phyloP scores from a whole-genome alignment of 2,888 invertebrate genomes.

The Drosophila nigricruria region DNA sequence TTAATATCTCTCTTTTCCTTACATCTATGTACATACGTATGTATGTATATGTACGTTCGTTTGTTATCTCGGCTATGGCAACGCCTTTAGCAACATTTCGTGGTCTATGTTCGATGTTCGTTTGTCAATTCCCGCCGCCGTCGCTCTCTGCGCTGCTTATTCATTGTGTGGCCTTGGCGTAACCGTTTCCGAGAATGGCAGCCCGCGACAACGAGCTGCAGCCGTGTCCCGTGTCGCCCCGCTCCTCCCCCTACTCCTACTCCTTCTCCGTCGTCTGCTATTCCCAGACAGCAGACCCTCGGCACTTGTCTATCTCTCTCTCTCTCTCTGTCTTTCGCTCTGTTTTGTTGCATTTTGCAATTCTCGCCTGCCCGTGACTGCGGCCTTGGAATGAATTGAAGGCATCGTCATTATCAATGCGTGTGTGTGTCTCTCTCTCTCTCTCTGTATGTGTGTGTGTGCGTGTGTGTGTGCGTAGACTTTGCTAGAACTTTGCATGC shows the following conservation, averaged over 20 bases:
- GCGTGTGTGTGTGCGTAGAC: slow-evolving; percentile 35
- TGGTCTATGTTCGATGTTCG: slow-evolving; percentile 32
- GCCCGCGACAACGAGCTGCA: slow-evolving; percentile 35
- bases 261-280: neutral
- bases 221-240: neutral
- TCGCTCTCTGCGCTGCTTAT: slow-evolving; percentile 12
- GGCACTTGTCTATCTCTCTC: slow-evolving; percentile 49
- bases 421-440: neutral
- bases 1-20: slow-evolving; percentile 11
- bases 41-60: neutral
- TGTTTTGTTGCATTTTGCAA: slow-evolving; percentile 54
- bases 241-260: neutral
- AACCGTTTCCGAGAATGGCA: slow-evolving; percentile 81
- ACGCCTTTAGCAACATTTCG: slow-evolving; percentile 33
- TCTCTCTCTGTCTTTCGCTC: neutral
- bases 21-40: neutral
- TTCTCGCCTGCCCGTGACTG: slow-evolving; percentile 25
- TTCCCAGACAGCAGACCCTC: slow-evolving; percentile 45
- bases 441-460: slow-evolving; percentile 12
- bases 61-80: slow-evolving; percentile 26
- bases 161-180: slow-evolving; percentile 75
- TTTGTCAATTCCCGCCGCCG: slow-evolving; percentile 42
- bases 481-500: slow-evolving; percentile 37
- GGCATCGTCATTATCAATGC: slow-evolving; percentile 60
- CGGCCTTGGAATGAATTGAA: slow-evolving; percentile 70